A percentile compares a stretch with the other conserved stretches of the same genome.
These are phyloP conservation scores for Scrobipalpa atriplicella DNA, from an alignment of 2,888 invertebrate genomes.

Conservation along the genomic window DNA sequence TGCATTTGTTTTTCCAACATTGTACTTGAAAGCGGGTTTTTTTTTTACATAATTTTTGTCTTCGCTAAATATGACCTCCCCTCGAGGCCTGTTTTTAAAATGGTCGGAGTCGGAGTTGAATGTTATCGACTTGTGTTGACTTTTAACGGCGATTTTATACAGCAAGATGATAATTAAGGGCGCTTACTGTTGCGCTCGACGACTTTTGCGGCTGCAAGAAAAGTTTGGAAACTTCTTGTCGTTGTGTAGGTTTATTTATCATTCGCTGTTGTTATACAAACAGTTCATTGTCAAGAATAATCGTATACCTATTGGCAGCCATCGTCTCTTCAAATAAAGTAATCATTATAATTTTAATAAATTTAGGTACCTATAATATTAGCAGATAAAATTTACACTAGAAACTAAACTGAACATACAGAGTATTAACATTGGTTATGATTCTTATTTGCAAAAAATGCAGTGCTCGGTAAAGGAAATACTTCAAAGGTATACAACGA, in stretches of 20 bases:
- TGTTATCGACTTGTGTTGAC: constrained; percentile 72
- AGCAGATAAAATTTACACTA: too few relatives aligned
- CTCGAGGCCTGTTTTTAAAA: constrained; percentile 63
- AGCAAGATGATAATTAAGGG: constrained; percentile 75
- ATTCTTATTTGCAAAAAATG: too few relatives aligned
- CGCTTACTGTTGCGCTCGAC: constrained; percentile 50
- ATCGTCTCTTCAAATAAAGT: too few relatives aligned
- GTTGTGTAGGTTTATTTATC: too few relatives aligned
- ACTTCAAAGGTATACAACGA: not conserved
- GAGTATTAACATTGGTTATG: too few relatives aligned
- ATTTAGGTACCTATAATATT: too few relatives aligned
- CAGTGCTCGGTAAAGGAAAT: too few relatives aligned
- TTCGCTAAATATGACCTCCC: constrained; percentile 56
- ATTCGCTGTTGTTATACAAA: constrained; percentile 8
- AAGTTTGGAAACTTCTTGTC: constrained; percentile 28
- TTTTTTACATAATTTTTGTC: constrained; percentile 67
- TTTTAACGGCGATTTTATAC: constrained; percentile 78
- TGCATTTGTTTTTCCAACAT: too few relatives aligned
- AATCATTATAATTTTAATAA: too few relatives aligned
- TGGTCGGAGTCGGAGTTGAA: constrained; percentile 65
- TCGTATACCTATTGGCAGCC: too few relatives aligned
- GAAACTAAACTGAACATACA: too few relatives aligned
- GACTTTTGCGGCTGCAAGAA: constrained; percentile 45
- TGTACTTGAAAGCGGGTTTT: too few relatives aligned
- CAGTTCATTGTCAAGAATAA: constrained; percentile 29